Conservation (phyloP, 1,140 invertebrate genomes). For the Dreissena polymorpha region DNA sequence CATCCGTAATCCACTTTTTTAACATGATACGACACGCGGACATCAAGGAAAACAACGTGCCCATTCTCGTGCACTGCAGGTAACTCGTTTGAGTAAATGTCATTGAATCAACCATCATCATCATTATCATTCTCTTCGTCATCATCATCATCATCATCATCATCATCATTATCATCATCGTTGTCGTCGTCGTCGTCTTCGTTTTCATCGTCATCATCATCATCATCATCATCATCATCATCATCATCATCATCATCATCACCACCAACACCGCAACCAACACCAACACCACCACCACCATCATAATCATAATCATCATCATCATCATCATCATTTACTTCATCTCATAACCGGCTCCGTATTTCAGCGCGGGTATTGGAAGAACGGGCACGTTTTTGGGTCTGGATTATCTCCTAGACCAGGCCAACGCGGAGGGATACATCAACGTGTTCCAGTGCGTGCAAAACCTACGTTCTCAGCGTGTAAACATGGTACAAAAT, state of each 20-base stretch:
- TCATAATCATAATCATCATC: too few relatives aligned
- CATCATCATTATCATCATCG: too few relatives aligned
- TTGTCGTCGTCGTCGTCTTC: too few relatives aligned
- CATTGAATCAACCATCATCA: too few relatives aligned
- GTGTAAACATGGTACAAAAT: conserved; percentile 47
- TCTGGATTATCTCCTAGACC: conserved; percentile 42
- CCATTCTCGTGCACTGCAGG: conserved; percentile 50
- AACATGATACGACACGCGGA: conserved; percentile 11
- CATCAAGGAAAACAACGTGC: conserved; percentile 32
- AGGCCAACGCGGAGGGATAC: conserved; percentile 26
- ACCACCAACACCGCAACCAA: too few relatives aligned
- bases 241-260: too few relatives aligned
- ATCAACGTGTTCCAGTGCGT: conserved; percentile 44
- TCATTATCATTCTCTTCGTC: too few relatives aligned
- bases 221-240: too few relatives aligned
- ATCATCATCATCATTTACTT: too few relatives aligned
- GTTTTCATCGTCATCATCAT: too few relatives aligned
- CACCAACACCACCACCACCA: too few relatives aligned
- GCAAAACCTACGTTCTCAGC: conserved; percentile 41
- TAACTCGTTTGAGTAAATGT: not conserved
- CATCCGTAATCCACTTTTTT: conserved; percentile 48
- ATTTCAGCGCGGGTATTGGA: conserved; percentile 49
- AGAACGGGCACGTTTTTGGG: conserved; percentile 41
- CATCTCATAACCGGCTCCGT: not conserved
- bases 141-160: too few relatives aligned